A percentile compares a stretch with the other conserved stretches of the same genome.
Conservation (phyloP, 2,797 vertebrate species). For the Dicrostonyx torquatus region DNA sequence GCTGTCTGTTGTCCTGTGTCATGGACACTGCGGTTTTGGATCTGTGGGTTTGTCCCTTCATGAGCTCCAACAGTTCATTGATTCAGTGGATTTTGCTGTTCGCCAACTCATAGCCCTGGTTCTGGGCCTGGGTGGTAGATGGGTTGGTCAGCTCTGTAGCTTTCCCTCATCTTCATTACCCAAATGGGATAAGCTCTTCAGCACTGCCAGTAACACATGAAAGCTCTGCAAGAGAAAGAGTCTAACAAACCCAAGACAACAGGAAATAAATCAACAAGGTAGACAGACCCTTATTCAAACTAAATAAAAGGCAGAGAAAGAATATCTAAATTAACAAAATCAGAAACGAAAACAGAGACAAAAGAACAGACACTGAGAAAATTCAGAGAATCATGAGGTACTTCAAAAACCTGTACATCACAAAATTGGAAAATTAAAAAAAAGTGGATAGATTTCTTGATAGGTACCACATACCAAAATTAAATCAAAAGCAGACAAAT, state of each 20-base stretch:
- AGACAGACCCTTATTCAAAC: background rate
- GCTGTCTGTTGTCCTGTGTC: background rate
- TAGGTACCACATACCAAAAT: background rate
- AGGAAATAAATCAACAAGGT: background rate
- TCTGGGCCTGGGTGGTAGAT: background rate
- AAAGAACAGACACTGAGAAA: background rate
- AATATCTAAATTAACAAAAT: background rate
- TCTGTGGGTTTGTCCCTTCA: background rate
- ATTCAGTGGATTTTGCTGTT: background rate
- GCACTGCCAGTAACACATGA: background rate
- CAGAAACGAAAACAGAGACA: background rate
- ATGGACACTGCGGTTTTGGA: background rate
- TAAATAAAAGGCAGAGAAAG: background rate
- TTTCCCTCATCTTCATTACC: background rate
- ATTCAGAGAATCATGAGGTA: background rate
- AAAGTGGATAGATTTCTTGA: background rate
- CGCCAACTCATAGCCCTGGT: background rate
- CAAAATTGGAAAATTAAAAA: background rate
- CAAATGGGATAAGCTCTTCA: background rate
- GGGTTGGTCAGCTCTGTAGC: background rate
- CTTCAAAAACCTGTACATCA: background rate
- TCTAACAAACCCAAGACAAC: background rate
- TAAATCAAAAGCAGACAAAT: background rate
- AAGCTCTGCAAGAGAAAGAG: background rate
- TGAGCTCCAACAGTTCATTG: background rate